Percentiles rank a stretch among this genome's conserved stretches.
These are phyloP conservation scores for Pachypanchax playfairii DNA, from an alignment of 2,113 vertebrate species.

Conservation along the genomic window DNA sequence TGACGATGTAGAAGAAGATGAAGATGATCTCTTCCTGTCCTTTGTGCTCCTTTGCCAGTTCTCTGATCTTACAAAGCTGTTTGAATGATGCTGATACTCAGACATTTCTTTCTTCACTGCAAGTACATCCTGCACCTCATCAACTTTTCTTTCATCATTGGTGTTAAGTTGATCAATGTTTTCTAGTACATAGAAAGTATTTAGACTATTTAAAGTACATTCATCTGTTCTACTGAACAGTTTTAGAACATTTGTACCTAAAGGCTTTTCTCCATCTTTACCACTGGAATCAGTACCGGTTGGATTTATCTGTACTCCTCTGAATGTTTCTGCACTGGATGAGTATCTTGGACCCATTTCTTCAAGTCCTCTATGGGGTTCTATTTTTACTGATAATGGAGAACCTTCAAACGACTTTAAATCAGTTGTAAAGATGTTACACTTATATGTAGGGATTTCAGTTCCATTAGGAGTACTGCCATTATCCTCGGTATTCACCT, in stretches of 20 bases:
- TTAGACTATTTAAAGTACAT: slow-evolving; percentile 4
- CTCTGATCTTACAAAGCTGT: slow-evolving; percentile 6
- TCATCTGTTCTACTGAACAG: not conserved
- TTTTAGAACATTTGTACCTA: not conserved
- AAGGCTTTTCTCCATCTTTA: not conserved
- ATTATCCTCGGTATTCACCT: not conserved
- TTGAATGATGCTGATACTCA: slow-evolving; percentile 12
- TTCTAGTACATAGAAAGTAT: not conserved
- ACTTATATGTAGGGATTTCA: not conserved
- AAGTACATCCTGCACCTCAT: not conserved
- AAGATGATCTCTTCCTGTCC: slow-evolving; percentile 4
- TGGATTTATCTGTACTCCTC: slow-evolving; percentile 5
- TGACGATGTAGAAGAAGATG: slow-evolving; percentile 11
- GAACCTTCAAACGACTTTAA: not conserved
- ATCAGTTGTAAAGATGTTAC: not conserved
- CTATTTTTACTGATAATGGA: not conserved
- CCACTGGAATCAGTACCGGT: not conserved
- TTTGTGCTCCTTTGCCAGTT: slow-evolving; percentile 10
- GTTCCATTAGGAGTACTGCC: not conserved
- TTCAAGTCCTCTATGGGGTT: not conserved
- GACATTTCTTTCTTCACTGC: slow-evolving; percentile 9
- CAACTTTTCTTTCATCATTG: slow-evolving; percentile 7
- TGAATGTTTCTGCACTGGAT: not conserved
- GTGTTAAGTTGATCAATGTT: not conserved
- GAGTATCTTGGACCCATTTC: not conserved